Evolutionary conservation across 2,113 vertebrate species (phyloP).

Genomic region (Pterocles orientalis): DNA sequence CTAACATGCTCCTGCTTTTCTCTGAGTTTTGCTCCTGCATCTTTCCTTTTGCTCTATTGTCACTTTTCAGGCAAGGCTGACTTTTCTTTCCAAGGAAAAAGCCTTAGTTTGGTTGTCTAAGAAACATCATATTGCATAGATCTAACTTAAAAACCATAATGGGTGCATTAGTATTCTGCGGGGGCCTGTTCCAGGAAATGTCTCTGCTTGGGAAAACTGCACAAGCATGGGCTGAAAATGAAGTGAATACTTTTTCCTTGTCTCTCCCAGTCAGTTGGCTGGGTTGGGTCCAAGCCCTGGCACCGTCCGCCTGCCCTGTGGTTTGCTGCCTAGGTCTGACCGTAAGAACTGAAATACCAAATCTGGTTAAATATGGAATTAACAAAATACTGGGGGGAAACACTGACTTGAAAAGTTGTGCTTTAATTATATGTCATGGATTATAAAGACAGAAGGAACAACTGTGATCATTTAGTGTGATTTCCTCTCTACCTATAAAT

Average conservation of each 20-base stretch:
- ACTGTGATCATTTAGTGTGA: constrained; percentile 20
- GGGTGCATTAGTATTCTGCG: background rate
- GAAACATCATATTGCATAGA: background rate
- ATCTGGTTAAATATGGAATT: background rate
- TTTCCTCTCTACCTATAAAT: constrained; percentile 55
- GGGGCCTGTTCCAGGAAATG: background rate
- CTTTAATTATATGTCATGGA: background rate
- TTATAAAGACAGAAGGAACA: constrained; percentile 28
- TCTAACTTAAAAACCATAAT: background rate
- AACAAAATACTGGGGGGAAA: background rate
- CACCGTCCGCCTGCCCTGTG: accelerated
- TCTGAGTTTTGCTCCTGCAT: background rate
- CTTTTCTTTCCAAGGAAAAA: background rate
- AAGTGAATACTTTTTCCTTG: background rate
- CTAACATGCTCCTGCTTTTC: background rate
- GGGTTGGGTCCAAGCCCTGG: background rate
- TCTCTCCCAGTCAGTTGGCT: background rate
- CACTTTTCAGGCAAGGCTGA: background rate
- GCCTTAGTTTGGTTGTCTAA: background rate
- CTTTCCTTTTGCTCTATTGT: background rate
- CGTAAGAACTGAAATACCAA: background rate
- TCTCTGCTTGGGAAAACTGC: background rate
- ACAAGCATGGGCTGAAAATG: background rate
- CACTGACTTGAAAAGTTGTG: background rate
- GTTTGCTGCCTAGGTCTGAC: background rate